Evolutionary conservation across 2,113 vertebrate species (phyloP), one percentile per base, ranked within the genome.

Genomic region (Salvelinus sp.): DNA sequence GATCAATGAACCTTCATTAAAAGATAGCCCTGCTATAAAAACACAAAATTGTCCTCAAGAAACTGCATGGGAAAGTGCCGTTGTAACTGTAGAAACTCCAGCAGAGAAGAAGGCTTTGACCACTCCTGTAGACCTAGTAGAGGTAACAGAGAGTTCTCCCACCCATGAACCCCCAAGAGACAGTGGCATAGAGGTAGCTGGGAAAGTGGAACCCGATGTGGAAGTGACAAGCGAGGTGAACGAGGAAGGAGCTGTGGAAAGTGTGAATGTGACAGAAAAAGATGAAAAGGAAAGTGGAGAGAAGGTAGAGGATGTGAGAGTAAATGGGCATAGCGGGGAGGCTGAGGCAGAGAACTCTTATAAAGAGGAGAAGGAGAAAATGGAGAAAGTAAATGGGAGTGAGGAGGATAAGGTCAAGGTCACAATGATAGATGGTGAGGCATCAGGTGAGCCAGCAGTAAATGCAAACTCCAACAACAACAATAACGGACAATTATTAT

Each of bases 401-500:
- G 70, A 84, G 10, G 75, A 44, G 5, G 85, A 85, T 77, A 70
- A 64, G 12, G 82, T 88, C 44, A 88, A 90, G 79, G 90, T 91
- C 82, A 92, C 85, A 0, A 33, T 85, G 66, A 91, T 89, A 80
- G 92, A 93, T 28, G 83, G 82, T 28, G 82, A 82, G 69, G 75
- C 48, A 9, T 1, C 38, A 10, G 75, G 7, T 7, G 77, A 28
- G 60, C 77, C 77, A 68, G 63, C 72, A 3, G 62, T 69, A 27
- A 90, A 90, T 69, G 81, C 76, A 70, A 93, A 93, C 81, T 71
- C 78, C 82, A 95, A 96, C 67, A 97, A 95, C 20, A 97, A 96
- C 72, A 90, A 85, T 23, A 89, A 80, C 20, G 69, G 38, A 28
- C 72, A 65, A 66, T 23, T 69, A 0, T 62, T 81, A 73, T 70